Conservation (phyloP, 2,888 invertebrate genomes). For the Antheraea assamensis region DNA sequence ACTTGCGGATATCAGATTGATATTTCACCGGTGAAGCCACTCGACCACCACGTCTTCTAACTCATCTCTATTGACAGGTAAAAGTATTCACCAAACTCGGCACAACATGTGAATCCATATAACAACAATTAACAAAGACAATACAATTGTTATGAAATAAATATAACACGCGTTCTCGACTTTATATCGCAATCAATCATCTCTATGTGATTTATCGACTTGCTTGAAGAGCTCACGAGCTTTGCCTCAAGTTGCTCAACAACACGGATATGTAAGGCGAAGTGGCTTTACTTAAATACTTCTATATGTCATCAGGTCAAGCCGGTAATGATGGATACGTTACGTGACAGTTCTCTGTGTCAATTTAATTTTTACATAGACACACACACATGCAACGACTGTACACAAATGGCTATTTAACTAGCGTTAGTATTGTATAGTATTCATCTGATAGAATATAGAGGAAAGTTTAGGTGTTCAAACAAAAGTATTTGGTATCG, state of each 20-base stretch:
- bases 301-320: constrained; percentile 12
- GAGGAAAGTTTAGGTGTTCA: no score
- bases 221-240: background rate
- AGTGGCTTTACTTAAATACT: constrained; percentile 1
- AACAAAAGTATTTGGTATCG: no score
- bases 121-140: background rate
- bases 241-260: background rate
- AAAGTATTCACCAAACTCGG: no score
- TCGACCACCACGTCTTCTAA: background rate
- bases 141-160: constrained; percentile 5
- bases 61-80: no score
- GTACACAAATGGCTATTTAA: background rate
- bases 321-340: constrained; percentile 5
- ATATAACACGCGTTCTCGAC: background rate
- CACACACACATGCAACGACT: background rate
- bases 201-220: background rate
- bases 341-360: constrained; percentile 1
- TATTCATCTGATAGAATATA: background rate
- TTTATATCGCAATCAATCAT: constrained; percentile 5
- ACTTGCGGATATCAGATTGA: no score
- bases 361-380: background rate
- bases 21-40: no score
- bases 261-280: constrained; percentile 1
- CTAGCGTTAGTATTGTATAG: background rate
- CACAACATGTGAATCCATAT: background rate